Base-by-base conservation (phyloP, 2,113 vertebrate genomes). In the Probosciger aterrimus region DNA sequence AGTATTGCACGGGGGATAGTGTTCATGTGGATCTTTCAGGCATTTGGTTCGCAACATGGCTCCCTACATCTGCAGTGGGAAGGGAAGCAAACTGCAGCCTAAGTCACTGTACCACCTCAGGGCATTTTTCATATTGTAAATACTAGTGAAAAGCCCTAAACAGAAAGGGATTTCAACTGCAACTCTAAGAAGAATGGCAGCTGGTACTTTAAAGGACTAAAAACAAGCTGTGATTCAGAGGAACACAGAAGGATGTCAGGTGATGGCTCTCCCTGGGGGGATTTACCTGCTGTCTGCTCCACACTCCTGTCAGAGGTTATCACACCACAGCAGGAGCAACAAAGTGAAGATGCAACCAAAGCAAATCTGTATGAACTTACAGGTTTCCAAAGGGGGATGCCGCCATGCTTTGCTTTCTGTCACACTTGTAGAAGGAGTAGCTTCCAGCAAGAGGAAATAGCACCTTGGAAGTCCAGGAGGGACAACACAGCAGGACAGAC, bases 321-420 rank as follows among this genome's bases (percentile, higher is more conserved):
- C 15, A 27, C 2, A 5, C n/a, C 53, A 43, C 18, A 43, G 62
- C 62, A 57, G 68, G 47, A 49, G 28, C 64, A 43, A 19, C 46
- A 68, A 49, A 64, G 20, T 2, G 1, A 65, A 47, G n/a, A 10
- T 9, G 25, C n/a, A 67, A 14, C 50, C 50, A 24, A 37, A 35
- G 50, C 1, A 0, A 83, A 73, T 31, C 71, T 49, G 27, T 7
- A 30, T 2, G 0, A 47, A 14, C 60, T 25, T 4, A 18, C 18
- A 35, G n/a, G 37, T 19, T 77, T n/a, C 52, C 19, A 5, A 47
- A 27, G 41, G 25, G 65, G 3, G 31, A 55, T 0, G 7, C 35
- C 8, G 8, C 10, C n/a, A 20, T 0, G 14, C 24, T 37, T 41
- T 16, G 14, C 49, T 41, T 44, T 27, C 47, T 31, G 22, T 18